Evolutionary conservation across 2,888 invertebrate species (phyloP).

Genomic region (Cryptophagus acutangulus): DNA sequence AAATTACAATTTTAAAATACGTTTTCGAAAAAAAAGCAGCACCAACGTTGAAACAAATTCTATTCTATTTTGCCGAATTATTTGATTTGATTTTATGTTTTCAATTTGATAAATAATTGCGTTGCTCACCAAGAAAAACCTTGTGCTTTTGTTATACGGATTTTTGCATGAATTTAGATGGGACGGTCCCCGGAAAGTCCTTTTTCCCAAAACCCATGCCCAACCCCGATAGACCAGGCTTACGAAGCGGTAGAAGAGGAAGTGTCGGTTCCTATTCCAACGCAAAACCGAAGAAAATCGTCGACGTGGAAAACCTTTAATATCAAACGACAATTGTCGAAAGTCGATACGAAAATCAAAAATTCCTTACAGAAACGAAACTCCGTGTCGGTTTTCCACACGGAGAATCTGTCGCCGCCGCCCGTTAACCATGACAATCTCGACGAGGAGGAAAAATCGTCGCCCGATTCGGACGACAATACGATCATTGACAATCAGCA

Average conservation of each 20-base stretch:
- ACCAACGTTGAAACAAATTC: no score
- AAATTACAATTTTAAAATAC: no score
- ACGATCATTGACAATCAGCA: slow-evolving; percentile 38
- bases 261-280: slow-evolving; percentile 38
- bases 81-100: no score
- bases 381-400: slow-evolving; percentile 46
- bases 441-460: slow-evolving; percentile 37
- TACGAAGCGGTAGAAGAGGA: slow-evolving; percentile 47
- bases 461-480: slow-evolving; percentile 43
- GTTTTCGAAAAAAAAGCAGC: no score
- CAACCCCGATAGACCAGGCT: slow-evolving; percentile 51
- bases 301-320: slow-evolving; percentile 76
- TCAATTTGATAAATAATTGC: no score
- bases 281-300: slow-evolving; percentile 52
- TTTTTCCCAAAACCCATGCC: slow-evolving; percentile 45
- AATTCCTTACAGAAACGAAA: slow-evolving; percentile 50
- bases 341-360: slow-evolving; percentile 70
- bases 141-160: slow-evolving; percentile 37
- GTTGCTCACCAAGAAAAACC: no score
- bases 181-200: slow-evolving; percentile 46
- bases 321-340: slow-evolving; percentile 75
- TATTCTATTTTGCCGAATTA: no score
- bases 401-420: slow-evolving; percentile 35
- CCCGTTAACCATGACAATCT: slow-evolving; percentile 33
- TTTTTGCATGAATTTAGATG: slow-evolving; percentile 45